These are phyloP conservation scores for Petaurus breviceps DNA, from an alignment of 2,113 vertebrate genomes.

Conservation along the genomic window DNA sequence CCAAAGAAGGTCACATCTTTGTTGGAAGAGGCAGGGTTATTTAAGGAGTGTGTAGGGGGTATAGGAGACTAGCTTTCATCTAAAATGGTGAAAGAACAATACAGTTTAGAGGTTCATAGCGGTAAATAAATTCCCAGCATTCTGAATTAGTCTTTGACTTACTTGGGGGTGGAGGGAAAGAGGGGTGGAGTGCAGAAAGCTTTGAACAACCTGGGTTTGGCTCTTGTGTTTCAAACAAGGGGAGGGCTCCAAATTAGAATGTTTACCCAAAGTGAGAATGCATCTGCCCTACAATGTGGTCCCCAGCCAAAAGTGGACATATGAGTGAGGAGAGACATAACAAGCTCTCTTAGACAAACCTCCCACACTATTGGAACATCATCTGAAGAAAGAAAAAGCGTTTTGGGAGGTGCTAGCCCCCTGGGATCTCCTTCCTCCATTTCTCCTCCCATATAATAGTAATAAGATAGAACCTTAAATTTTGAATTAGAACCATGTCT, in stretches of 20 bases:
- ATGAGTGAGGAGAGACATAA: not conserved
- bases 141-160: not conserved
- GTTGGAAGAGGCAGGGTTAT: not conserved
- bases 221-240: not conserved
- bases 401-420: not conserved
- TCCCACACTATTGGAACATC: not conserved
- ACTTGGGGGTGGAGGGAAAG: not conserved
- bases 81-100: not conserved
- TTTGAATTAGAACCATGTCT: too few relatives aligned
- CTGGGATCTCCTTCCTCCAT: not conserved
- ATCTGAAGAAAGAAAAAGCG: not conserved
- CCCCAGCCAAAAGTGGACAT: not conserved
- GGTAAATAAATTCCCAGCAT: not conserved
- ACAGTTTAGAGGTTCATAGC: not conserved
- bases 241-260: not conserved
- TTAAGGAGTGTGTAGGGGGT: not conserved
- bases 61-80: not conserved
- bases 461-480: not conserved
- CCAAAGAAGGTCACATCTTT: not conserved
- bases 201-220: not conserved
- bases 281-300: not conserved
- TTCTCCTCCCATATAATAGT: not conserved
- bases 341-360: not conserved
- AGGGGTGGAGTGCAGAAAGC: not conserved
- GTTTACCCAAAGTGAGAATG: not conserved